Evolutionary conservation across 2,888 invertebrate genomes (phyloP).

Genomic region (Drosophila longiperda): DNA sequence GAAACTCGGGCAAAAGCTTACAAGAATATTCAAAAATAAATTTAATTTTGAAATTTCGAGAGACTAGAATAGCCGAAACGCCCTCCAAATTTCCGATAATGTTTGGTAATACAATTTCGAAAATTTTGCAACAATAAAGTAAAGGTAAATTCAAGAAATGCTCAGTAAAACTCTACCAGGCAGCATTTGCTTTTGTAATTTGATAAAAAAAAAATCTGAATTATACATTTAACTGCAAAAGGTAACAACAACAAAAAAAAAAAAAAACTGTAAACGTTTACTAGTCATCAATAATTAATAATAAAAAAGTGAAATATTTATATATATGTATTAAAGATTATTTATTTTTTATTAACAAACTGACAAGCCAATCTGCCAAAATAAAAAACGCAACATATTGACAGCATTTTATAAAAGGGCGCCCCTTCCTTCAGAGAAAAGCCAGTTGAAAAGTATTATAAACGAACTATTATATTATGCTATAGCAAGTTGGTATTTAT

Average conservation of each 20-base stretch:
- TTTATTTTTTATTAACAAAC: slow-evolving; percentile 73
- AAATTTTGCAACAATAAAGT: slow-evolving; percentile 30
- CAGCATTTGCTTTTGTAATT: slow-evolving; percentile 61
- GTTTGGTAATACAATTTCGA: slow-evolving; percentile 66
- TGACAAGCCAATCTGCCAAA: slow-evolving; percentile 51
- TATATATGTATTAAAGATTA: slow-evolving; percentile 46
- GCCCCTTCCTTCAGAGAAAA: slow-evolving; percentile 22
- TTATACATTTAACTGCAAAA: slow-evolving; percentile 37
- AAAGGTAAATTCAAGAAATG: slow-evolving; percentile 25
- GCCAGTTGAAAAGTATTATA: slow-evolving; percentile 77
- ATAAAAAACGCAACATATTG: slow-evolving; percentile 19
- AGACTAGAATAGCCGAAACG: slow-evolving; percentile 61
- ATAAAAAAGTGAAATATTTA: slow-evolving; percentile 25
- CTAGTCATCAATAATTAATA: slow-evolving; percentile 70
- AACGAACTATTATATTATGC: slow-evolving; percentile 72
- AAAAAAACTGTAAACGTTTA: slow-evolving; percentile 69
- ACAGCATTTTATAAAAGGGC: slow-evolving; percentile 50
- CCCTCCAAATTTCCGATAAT: slow-evolving; percentile 73
- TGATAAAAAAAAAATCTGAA: neutral
- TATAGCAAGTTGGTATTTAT: slow-evolving; percentile 80
- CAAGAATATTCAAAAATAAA: slow-evolving; percentile 23
- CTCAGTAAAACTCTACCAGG: slow-evolving; percentile 64
- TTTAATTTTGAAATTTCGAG: slow-evolving; percentile 48
- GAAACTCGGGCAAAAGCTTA: slow-evolving; percentile 9
- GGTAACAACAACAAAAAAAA: slow-evolving; percentile 12